Percentiles rank a stretch among this genome's conserved stretches.
These are phyloP conservation scores for Acipenser transmontanus DNA, from an alignment of 2,797 vertebrate genomes.

Conservation along the genomic window DNA sequence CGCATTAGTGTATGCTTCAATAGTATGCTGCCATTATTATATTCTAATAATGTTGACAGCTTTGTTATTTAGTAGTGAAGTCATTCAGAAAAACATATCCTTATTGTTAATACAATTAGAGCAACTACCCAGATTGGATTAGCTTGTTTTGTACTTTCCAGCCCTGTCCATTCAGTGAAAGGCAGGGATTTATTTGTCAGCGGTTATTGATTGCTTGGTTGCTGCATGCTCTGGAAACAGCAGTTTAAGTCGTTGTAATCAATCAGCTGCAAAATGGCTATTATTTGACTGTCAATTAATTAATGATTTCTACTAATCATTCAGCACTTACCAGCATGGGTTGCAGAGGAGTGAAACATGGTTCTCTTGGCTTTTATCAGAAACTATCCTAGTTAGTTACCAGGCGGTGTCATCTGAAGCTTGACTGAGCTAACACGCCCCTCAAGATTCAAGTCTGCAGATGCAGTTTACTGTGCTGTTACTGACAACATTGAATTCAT, in stretches of 20 bases:
- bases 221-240: slow-evolving; percentile 49
- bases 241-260: slow-evolving; percentile 54
- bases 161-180: slow-evolving; percentile 54
- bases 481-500: too few species aligned
- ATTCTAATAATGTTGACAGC: too few species aligned
- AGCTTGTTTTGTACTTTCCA: slow-evolving; percentile 73
- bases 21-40: too few species aligned
- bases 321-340: slow-evolving; percentile 24
- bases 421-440: too few species aligned
- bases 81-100: too few species aligned
- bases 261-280: slow-evolving; percentile 41
- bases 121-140: slow-evolving; percentile 58
- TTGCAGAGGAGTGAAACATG: slow-evolving; percentile 16
- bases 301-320: slow-evolving; percentile 33
- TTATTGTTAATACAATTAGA: not conserved
- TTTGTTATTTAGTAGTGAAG: too few species aligned
- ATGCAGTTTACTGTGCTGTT: too few species aligned
- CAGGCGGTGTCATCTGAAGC: too few species aligned
- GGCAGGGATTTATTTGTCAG: slow-evolving; percentile 35
- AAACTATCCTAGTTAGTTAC: too few species aligned
- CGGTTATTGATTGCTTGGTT: slow-evolving; percentile 56
- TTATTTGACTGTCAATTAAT: slow-evolving; percentile 59
- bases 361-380: too few species aligned
- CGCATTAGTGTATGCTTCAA: too few species aligned
- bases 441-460: too few species aligned